phyloP scores from a whole-genome alignment of 1,140 invertebrate genomes.

The Protaetia brevitarsis region DNA sequence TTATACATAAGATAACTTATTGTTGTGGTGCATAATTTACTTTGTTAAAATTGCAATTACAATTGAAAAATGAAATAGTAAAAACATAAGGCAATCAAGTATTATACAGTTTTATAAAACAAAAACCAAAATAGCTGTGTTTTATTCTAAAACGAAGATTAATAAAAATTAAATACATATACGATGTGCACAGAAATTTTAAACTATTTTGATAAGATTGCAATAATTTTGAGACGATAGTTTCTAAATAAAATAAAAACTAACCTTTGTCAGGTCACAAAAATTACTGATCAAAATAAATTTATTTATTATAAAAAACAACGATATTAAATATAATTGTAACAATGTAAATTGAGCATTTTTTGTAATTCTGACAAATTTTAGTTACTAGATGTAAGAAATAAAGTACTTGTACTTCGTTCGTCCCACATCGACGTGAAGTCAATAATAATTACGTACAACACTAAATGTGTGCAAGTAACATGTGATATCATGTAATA shows the following conservation, averaged over 20 bases:
- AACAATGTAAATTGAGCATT: not conserved
- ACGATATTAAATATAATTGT: constrained; percentile 18
- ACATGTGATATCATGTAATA: constrained; percentile 52
- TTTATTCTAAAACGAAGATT: constrained; percentile 43
- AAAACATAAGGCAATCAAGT: constrained; percentile 44
- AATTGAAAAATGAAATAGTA: constrained; percentile 23
- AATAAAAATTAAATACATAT: constrained; percentile 30
- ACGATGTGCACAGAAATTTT: constrained; percentile 44
- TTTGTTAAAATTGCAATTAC: constrained; percentile 43
- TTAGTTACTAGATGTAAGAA: constrained; percentile 20
- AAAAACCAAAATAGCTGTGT: constrained; percentile 44
- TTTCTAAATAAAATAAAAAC: constrained; percentile 19
- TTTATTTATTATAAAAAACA: constrained; percentile 23
- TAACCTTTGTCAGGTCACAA: not conserved
- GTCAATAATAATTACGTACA: constrained; percentile 51
- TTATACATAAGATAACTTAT: constrained; percentile 40
- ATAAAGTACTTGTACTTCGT: constrained; percentile 45
- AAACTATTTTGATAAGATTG: constrained; percentile 49
- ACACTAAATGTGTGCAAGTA: constrained; percentile 51
- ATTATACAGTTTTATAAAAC: constrained; percentile 44
- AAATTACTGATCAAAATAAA: constrained; percentile 6
- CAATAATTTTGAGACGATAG: constrained; percentile 41
- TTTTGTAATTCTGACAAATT: constrained; percentile 13
- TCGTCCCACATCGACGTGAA: constrained; percentile 49
- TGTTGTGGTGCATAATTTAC: constrained; percentile 41